Conservation (phyloP, 2,888 invertebrate genomes). For the Dryadula phaetusa region DNA sequence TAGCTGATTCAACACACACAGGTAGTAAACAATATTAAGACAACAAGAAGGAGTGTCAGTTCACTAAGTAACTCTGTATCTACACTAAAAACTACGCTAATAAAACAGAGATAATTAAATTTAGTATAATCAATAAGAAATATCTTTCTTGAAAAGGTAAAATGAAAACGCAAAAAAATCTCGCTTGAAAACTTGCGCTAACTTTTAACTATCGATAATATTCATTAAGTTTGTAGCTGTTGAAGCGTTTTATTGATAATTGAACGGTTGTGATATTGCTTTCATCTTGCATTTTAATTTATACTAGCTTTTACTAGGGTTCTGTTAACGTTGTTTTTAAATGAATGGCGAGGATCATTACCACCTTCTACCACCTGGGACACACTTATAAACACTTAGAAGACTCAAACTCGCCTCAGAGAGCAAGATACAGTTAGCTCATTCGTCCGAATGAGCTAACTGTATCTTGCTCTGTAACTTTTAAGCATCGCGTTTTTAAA, state of each 20-base stretch:
- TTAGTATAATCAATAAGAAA: slow-evolving; percentile 18
- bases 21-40: too few species aligned
- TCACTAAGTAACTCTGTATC: neutral
- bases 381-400: too few species aligned
- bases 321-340: too few species aligned
- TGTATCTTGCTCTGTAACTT: too few species aligned
- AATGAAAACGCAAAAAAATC: slow-evolving; percentile 19
- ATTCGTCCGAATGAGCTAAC: too few species aligned
- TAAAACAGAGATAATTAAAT: slow-evolving; percentile 25
- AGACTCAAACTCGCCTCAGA: too few species aligned
- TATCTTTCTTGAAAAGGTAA: slow-evolving; percentile 25
- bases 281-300: neutral
- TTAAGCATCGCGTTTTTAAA: too few species aligned
- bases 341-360: too few species aligned
- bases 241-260: slow-evolving; percentile 35
- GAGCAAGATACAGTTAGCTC: too few species aligned
- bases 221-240: slow-evolving; percentile 36
- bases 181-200: slow-evolving; percentile 28
- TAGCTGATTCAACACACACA: too few species aligned
- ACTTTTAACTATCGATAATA: slow-evolving; percentile 41
- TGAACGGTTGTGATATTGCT: slow-evolving; percentile 15
- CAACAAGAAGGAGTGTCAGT: too few species aligned
- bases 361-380: too few species aligned
- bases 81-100: neutral
- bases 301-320: neutral